phyloP scores from a whole-genome alignment of 2,888 invertebrate genomes.

The Apeira syringaria region DNA sequence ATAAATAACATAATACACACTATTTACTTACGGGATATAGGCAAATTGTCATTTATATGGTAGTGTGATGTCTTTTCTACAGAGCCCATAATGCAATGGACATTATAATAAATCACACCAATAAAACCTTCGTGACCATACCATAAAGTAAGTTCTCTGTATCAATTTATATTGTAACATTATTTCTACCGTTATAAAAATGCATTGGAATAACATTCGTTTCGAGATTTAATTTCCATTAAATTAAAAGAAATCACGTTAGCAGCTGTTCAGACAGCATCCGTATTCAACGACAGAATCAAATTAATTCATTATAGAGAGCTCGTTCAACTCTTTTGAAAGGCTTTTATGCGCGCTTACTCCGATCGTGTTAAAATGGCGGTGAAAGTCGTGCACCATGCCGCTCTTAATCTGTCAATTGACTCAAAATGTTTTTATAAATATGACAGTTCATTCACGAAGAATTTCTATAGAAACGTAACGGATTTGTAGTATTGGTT shows the following conservation, averaged over 20 bases:
- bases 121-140: too few relatives aligned
- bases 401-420: conserved; percentile 5
- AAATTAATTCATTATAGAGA: conserved; percentile 10
- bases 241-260: not conserved
- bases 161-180: not conserved
- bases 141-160: not conserved
- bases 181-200: not conserved
- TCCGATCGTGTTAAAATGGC: not conserved
- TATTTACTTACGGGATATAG: too few relatives aligned
- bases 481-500: conserved; percentile 15
- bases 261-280: conserved; percentile 1
- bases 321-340: conserved; percentile 21
- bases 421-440: conserved; percentile 8
- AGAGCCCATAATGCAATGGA: not conserved
- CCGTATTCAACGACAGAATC: conserved; percentile 3
- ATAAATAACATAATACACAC: too few relatives aligned
- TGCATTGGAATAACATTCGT: not conserved
- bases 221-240: not conserved
- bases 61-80: too few relatives aligned
- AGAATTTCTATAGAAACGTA: conserved; percentile 23
- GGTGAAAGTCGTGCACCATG: conserved; percentile 16
- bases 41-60: too few relatives aligned
- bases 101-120: not conserved
- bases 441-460: conserved; percentile 17
- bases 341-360: conserved; percentile 9